Evolutionary conservation across 2,797 vertebrate species (phyloP), one percentile per base, ranked within the genome.

Genomic region (Buphagus erythrorhynchus): DNA sequence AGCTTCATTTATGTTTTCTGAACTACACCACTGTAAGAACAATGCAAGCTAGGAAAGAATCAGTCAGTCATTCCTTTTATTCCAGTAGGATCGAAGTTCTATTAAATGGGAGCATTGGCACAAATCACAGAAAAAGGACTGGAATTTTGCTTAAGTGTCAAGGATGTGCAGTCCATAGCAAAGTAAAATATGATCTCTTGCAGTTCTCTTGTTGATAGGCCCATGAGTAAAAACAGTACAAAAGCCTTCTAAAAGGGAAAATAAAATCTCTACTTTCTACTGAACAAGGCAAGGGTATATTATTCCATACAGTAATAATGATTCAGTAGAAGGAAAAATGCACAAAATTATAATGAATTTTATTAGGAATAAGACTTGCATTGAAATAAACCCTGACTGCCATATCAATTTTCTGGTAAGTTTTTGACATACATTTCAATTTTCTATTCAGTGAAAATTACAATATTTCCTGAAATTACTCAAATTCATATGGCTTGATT

Each of bases 311-410:
- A 45, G 33, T 76, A 81, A 84, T 35, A 87, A 9, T 85, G 36
- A 82, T 43, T 93, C 85, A 65, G 57, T 33, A 63, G 78, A 95
- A 89, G n/a, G 40, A 65, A 85, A 88, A 92, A 65, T 74, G n/a
- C 28, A 63, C 25, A 67, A 75, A 83, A 89, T 66, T 63, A 57
- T n/a, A 36, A 71, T 72, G 22, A 86, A 35, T 76, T 62, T 91
- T 80, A 21, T 54, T 83, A 89, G 38, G 25, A 90, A 48, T 88
- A 72, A 74, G 45, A n/a, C 35, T 95, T 81, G 31, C 54, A 73
- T 51, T 93, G 55, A 73, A 85, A 88, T 62, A 90, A 95, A 29
- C 43, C 48, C 67, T 38, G 76, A 78, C 40, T 93, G 36, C 65
- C 61, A 10, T 46, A 67, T 91, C 43, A 71, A 19, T 83, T 95